Evolutionary conservation across 2,113 vertebrate species (phyloP), one percentile per base, ranked within the genome.

Genomic region (Meleagris gallopavo): DNA sequence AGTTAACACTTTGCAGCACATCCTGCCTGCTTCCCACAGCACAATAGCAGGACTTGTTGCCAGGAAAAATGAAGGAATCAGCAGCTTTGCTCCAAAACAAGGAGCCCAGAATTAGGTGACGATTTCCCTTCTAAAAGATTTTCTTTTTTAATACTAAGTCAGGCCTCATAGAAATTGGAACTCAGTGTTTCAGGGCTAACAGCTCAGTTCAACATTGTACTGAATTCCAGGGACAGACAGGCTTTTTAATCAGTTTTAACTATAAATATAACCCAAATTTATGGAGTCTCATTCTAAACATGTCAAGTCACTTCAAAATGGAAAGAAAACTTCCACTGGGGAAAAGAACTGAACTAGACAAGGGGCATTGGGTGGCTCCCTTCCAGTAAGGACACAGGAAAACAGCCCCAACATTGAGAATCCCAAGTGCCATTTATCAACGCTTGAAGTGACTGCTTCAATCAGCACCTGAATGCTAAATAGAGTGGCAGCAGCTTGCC

Each of bases 31-130:
- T 83, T 48, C 52, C 84, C 82, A 65, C 43, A 18, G 50, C 4
- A 97, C 96, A 97, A 97, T 96, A 29, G 77, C 73, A 60, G 69
- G 62, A 27, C 75, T 20, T 22, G 82, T 55, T 95, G 97, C 97
- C 96, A 97, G 94, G 87, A 95, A 92, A 92, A 95, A 75, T 34
- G 86, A 65, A 86, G 83, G 90, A 55, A 91, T 46, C 89, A 86
- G 86, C 91, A 95, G 86, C 91, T 82, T 82, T 71, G 82, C 46
- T 86, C 81, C 85, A 94, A 95, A 93, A 94, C 86, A 92, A 79
- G 86, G 80, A 45, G 75, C 62, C 34, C 80, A 82, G 50, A 94
- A 82, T 55, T 64, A 83, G 58, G 38, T 45, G 62, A 65, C 6
- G 17, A 45, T 36, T 94, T 55, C 64, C 89, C 62, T 90, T 58